Base-by-base conservation (phyloP, 2,797 vertebrate species). In the Smutsia gigantea region DNA sequence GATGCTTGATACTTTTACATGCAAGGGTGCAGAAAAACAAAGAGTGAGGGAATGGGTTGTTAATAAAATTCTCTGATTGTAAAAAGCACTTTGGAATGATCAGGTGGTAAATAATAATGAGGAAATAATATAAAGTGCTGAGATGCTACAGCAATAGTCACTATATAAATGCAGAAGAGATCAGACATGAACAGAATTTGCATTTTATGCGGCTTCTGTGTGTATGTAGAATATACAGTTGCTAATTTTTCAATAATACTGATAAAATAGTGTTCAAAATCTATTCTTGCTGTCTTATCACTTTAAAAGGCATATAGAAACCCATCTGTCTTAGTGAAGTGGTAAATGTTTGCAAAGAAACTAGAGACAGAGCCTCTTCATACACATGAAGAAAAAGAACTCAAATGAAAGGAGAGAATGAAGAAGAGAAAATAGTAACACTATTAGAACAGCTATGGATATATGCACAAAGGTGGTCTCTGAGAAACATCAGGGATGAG, bases 11-110 rank as follows among this genome's bases (percentile, higher is more conserved):
- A 96, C 71, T 93, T 97, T 95, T 74, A 83, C 37, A 85, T 89
- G 82, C 8, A 93, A 96, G 95, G 51, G 17, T 94, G 90, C 29
- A 64, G 51, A 97, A 97, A 97, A 92, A 91, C 91, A 97, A 93
- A 51, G 42, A 79, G n/a, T 0, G 12, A 97, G 82, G 49, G 87
- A 90, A 98, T 64, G 84, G 57, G 49, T 39, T 94, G 93, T 88
- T 97, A 97, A 97, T 96, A 93, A 97, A 97, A 96, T 97, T 97
- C 89, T 92, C 96, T 96, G 88, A 96, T 95, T 97, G 86, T 90
- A 85, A 96, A 95, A 97, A 96, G 88, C 91, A 96, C 93, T 97
- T 94, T 93, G 87, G 87, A 92, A 93, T 66, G 94, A 96, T 97
- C 94, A 95, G 91, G 93, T 97, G 66, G 94, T 95, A 96, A 97